Base-by-base conservation (phyloP, 2,113 vertebrate genomes). In the Phylloscopus trochilus region DNA sequence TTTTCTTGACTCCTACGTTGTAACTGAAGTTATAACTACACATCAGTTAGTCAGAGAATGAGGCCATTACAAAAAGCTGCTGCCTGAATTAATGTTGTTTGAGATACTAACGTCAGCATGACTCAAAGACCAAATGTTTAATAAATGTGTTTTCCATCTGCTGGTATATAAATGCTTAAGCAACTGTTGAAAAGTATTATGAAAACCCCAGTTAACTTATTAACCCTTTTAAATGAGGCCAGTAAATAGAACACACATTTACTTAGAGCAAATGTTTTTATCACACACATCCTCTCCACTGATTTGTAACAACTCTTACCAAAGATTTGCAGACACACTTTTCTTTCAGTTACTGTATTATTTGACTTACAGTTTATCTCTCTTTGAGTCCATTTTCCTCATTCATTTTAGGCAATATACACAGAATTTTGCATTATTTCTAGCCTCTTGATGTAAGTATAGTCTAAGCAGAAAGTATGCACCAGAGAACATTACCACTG, bases 141-240 rank as follows among this genome's bases (percentile, higher is more conserved):
- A 72, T 96, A 88, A 90, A 95, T 90, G 83, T 86, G 85, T 92
- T 92, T 92, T 95, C 74, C 90, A 93, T 92, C 78, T 92, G 92
- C 58, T 79, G 62, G 60, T 68, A 67, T 70, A 77, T 74, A 90
- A 93, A 81, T 81, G 83, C 77, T 93, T 93, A 74, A 95, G 68
- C 95, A 96, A 75, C 84, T 84, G 70, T 82, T 93, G 31, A 72
- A 66, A 94, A 87, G 55, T 84, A 35, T 79, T 90, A 49, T 60
- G 77, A 87, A 92, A 96, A 72, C 10, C 15, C 11, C 27, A 72
- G 37, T 68, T 85, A 82, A 60, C 44, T 78, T 79, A 75, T 79
- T 91, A 92, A 82, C 73, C 58, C 62, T 85, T 91, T 87, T 72
- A 79, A 79, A 4, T 60, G 28, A 73, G 47, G 33, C 31, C 3